Evolutionary conservation across 2,113 vertebrate species (phyloP).

Genomic region (Myotis lucifugus): DNA sequence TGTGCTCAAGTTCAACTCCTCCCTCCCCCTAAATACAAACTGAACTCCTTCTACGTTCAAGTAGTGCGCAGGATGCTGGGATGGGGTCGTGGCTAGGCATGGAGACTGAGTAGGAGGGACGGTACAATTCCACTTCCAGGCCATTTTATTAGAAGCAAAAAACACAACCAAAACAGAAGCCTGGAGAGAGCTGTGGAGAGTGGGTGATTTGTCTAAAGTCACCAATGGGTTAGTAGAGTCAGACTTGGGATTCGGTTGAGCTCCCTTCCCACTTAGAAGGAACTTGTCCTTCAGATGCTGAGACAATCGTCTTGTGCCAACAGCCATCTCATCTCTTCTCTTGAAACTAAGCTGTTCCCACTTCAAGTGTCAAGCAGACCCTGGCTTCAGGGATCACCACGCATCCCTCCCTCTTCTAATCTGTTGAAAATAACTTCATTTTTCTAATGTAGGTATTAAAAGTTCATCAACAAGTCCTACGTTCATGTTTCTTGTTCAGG

Average conservation of each 20-base stretch:
- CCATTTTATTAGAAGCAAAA: background rate
- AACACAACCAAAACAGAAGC: background rate
- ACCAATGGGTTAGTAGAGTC: background rate
- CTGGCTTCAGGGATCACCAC: too few species aligned
- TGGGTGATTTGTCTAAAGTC: background rate
- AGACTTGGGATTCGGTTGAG: background rate
- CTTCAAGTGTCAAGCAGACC: background rate
- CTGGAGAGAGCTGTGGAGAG: background rate
- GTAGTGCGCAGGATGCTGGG: background rate
- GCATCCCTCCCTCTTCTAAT: background rate
- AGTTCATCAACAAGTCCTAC: background rate
- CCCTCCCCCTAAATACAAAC: background rate
- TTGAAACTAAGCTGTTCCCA: background rate
- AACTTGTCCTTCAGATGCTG: background rate
- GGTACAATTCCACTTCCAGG: fast-evolving
- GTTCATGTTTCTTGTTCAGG: background rate
- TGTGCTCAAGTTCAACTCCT: background rate
- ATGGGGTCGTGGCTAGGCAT: background rate
- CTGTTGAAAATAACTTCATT: background rate
- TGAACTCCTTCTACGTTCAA: background rate
- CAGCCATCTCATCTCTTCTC: too few species aligned
- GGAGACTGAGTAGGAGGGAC: background rate
- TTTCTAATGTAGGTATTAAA: background rate
- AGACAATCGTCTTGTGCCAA: background rate
- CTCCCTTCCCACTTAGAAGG: background rate